Percentiles rank a stretch among this genome's conserved stretches.
phyloP scores from a whole-genome alignment of 2,888 invertebrate genomes.

The Reticulitermes lucifugus region DNA sequence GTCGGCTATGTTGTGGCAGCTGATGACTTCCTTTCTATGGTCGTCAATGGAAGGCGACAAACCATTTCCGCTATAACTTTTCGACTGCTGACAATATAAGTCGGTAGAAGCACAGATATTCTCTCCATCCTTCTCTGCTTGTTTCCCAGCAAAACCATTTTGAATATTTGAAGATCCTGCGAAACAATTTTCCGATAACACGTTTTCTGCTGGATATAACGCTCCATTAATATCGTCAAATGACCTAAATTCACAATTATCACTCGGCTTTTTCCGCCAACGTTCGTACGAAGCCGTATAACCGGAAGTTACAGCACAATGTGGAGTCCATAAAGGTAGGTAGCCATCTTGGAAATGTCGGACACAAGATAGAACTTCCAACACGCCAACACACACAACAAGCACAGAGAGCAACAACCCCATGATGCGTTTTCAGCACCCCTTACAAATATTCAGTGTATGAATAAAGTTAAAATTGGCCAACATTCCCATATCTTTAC shows the following conservation, averaged over 20 bases:
- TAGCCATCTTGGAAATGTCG: slow-evolving; percentile 66
- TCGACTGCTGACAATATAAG: neutral
- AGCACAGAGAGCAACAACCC: slow-evolving; percentile 81
- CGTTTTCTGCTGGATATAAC: neutral
- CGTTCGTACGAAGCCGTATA: slow-evolving; percentile 45
- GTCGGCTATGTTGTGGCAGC: neutral
- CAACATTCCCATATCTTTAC: neutral
- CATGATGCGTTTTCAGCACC: slow-evolving; percentile 64
- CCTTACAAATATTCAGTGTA: neutral
- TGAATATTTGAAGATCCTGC: neutral
- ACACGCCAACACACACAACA: slow-evolving; percentile 79
- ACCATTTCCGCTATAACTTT: too few relatives aligned
- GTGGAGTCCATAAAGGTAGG: slow-evolving; percentile 51
- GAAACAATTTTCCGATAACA: neutral
- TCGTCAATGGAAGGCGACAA: too few relatives aligned
- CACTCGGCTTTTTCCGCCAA: slow-evolving; percentile 51
- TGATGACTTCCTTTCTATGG: too few relatives aligned
- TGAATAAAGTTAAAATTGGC: slow-evolving; percentile 11
- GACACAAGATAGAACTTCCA: slow-evolving; percentile 74
- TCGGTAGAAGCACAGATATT: neutral
- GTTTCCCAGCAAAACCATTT: neutral
- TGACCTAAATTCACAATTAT: slow-evolving; percentile 7
- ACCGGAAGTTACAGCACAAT: slow-evolving; percentile 39
- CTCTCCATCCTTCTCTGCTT: neutral
- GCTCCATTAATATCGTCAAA: neutral